Evolutionary conservation across 2,113 vertebrate genomes (phyloP).

Genomic region (Pseudonaja textilis): DNA sequence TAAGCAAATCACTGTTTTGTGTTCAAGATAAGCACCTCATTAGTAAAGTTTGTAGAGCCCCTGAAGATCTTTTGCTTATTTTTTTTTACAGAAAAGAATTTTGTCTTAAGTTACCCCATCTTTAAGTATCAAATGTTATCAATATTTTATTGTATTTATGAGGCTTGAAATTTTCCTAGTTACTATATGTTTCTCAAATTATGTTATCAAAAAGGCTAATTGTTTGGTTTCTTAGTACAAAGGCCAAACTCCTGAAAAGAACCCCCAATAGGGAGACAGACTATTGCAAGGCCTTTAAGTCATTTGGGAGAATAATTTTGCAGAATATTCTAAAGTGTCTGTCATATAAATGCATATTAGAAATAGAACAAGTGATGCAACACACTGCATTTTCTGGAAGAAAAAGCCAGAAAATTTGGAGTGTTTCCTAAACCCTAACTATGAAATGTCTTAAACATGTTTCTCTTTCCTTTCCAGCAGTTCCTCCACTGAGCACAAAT

Average conservation of each 20-base stretch:
- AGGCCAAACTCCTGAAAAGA: background rate
- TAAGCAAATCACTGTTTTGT: background rate
- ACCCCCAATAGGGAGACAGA: background rate
- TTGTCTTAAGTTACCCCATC: background rate
- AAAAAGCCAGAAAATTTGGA: background rate
- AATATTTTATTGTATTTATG: background rate
- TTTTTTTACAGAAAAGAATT: background rate
- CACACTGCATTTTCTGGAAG: background rate
- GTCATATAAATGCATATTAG: background rate
- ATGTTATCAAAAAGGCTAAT: background rate
- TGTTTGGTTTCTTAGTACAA: background rate
- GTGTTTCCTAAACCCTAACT: conserved; percentile 1
- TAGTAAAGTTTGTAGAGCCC: background rate
- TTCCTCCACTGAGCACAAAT: conserved; percentile 74
- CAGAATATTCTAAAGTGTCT: background rate
- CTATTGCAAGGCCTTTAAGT: background rate
- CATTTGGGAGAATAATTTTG: background rate
- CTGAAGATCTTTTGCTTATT: background rate
- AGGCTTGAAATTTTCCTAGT: background rate
- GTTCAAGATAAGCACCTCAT: background rate
- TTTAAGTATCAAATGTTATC: accelerated
- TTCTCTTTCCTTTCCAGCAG: conserved; percentile 56
- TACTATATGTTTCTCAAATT: background rate
- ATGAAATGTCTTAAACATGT: conserved; percentile 43
- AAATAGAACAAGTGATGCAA: background rate